Percentiles rank a stretch among this genome's conserved stretches.
Evolutionary conservation across 2,888 invertebrate species (phyloP).

Genomic region (Ceramica pisi): DNA sequence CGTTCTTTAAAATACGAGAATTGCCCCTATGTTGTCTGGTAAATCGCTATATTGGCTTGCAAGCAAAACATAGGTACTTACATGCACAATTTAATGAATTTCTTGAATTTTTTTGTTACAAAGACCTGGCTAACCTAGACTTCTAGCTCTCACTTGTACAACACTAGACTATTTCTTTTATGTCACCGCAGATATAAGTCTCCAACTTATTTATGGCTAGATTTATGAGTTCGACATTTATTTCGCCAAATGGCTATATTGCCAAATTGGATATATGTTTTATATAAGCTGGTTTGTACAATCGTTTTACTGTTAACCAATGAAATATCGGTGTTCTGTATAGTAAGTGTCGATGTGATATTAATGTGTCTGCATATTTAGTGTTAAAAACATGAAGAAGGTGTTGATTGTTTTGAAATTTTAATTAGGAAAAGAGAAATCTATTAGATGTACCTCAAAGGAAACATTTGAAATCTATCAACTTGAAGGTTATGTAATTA

Average conservation of each 20-base stretch:
- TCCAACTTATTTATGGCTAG: slow-evolving; percentile 66
- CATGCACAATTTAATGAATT: not conserved
- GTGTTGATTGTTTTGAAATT: slow-evolving; percentile 37
- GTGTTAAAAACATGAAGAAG: slow-evolving; percentile 17
- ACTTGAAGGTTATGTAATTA: slow-evolving; percentile 5
- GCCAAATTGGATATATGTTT: slow-evolving; percentile 67
- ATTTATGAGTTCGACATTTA: slow-evolving; percentile 72
- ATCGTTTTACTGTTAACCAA: slow-evolving; percentile 59
- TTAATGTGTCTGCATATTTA: slow-evolving; percentile 45
- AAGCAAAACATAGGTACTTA: not conserved
- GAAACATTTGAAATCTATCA: not conserved
- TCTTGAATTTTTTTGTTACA: not conserved
- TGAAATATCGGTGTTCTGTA: slow-evolving; percentile 55
- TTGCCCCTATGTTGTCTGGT: too few species aligned
- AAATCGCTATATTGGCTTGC: not conserved
- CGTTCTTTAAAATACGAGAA: too few species aligned
- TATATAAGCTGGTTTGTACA: slow-evolving; percentile 60
- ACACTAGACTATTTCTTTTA: slow-evolving; percentile 53
- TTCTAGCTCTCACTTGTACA: slow-evolving; percentile 39
- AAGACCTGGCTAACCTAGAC: slow-evolving; percentile 13
- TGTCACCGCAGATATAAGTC: slow-evolving; percentile 60
- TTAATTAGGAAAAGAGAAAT: slow-evolving; percentile 39
- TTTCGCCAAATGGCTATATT: slow-evolving; percentile 64
- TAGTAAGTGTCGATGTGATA: slow-evolving; percentile 37
- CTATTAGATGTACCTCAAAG: not conserved